Evolutionary conservation across 2,888 invertebrate species (phyloP).

Genomic region (Drosophila paracracens): DNA sequence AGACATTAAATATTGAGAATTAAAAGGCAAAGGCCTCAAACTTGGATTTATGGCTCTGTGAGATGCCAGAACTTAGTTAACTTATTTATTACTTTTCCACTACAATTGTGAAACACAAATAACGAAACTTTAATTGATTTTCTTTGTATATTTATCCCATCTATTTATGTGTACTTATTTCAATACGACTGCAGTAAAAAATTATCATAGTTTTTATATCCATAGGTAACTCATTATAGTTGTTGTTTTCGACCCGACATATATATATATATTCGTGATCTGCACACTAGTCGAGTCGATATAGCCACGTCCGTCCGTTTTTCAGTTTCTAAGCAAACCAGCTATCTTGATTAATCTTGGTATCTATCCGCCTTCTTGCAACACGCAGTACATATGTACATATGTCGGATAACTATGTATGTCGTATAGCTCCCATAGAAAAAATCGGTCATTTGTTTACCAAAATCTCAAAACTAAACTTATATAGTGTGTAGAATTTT

Average conservation of each 20-base stretch:
- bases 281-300: neutral
- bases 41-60: neutral
- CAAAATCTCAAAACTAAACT: neutral
- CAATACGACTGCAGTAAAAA: too few species aligned
- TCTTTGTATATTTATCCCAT: neutral
- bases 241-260: too few species aligned
- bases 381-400: too few species aligned
- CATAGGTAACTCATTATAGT: too few species aligned
- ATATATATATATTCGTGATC: neutral
- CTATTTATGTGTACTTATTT: neutral
- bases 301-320: neutral
- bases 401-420: too few species aligned
- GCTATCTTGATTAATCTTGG: neutral
- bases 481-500: neutral
- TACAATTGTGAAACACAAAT: neutral
- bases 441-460: neutral
- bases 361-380: accelerated
- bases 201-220: too few species aligned
- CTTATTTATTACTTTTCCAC: neutral
- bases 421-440: neutral
- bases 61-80: neutral
- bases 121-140: neutral
- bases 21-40: neutral
- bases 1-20: neutral
- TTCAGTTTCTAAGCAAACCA: neutral